Base-by-base conservation (phyloP, 1,140 invertebrate genomes). In the Palaemon carinicauda region DNA sequence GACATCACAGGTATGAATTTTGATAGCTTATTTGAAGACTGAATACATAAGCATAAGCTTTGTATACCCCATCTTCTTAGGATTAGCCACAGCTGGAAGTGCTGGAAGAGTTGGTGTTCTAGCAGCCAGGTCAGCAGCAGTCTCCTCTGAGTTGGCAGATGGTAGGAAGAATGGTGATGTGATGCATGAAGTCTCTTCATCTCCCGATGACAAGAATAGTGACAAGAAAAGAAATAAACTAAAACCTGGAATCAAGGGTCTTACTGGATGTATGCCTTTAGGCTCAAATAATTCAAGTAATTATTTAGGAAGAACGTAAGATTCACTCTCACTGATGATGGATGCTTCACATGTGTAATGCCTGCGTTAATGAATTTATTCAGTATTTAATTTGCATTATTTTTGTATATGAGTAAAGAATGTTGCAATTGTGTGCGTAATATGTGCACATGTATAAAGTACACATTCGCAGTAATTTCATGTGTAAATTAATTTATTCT, bases 121-220 rank as follows among this genome's bases (percentile, higher is more conserved):
- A 33, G 84, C 84, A 74, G 84, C 84, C 56, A 71, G 69, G 65
- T 69, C 77, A 29, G 78, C 84, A 10, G 75, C n/a, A 65, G 84
- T 78, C 77, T 80, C 84, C 27, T 86, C 84, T 12, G 69, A 65
- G 1, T 50, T 80, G 17, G 9, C 77, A 53, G 78, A 79, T 29
- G 84, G 82, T 83, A 75, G 9, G 82, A 10, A 51, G n/a, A 65
- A 82, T 27, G 29, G 65, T 31, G 51, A 3, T 31, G 41, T n/a
- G 33, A 51, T 19, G 41, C 33, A n/a, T 31, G 75, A 81, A 69
- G 21, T 33, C 31, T 71, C 24, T 51, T 19, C 54, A 21, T 41
- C 50, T 60, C 14, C 7, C 15, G 21, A 56, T n/a, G 29, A 19
- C 41, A 19, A 24, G 51, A 54, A 9, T 65, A 80, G 78, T 19